phyloP scores from a whole-genome alignment of 1,140 invertebrate genomes.

The Cyclina sinensis region DNA sequence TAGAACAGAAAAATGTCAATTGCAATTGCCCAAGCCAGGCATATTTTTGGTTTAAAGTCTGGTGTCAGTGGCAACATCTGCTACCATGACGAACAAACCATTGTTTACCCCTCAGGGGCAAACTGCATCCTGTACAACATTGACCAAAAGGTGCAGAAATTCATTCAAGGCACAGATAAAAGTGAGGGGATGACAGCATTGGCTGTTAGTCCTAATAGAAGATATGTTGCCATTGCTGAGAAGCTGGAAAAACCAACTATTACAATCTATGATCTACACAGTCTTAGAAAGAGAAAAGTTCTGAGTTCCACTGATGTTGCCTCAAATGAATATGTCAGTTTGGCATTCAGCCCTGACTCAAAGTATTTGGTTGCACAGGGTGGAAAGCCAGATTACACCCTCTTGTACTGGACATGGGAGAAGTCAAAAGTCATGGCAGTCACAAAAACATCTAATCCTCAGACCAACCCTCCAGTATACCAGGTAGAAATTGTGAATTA shows the following conservation, averaged over 20 bases:
- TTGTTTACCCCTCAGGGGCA: conserved; percentile 86
- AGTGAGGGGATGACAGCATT: conserved; percentile 86
- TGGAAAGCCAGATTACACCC: conserved; percentile 92
- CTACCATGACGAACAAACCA: conserved; percentile 87
- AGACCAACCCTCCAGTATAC: conserved; percentile 85
- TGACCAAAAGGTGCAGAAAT: conserved; percentile 87
- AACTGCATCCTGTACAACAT: conserved; percentile 87
- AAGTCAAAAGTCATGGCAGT: conserved; percentile 93
- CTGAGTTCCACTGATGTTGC: conserved; percentile 84
- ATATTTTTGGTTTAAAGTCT: conserved; percentile 86
- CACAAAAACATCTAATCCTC: conserved; percentile 89
- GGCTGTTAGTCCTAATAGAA: conserved; percentile 86
- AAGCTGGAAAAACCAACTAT: conserved; percentile 87
- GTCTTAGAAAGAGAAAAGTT: conserved; percentile 86
- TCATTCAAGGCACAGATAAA: conserved; percentile 86
- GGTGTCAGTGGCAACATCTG: conserved; percentile 84
- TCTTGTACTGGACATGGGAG: conserved; percentile 94
- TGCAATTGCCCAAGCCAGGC: conserved; percentile 83
- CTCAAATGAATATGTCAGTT: conserved; percentile 89
- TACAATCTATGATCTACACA: conserved; percentile 87
- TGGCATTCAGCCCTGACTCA: conserved; percentile 93
- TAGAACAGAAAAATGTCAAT: conserved; percentile 82
- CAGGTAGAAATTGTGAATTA: conserved; percentile 80
- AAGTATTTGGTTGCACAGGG: conserved; percentile 93
- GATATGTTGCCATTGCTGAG: conserved; percentile 86